A percentile compares a stretch with the other conserved stretches of the same genome.
These are phyloP conservation scores for Elanus axillaris DNA, from an alignment of 2,113 vertebrate genomes.

Conservation along the genomic window DNA sequence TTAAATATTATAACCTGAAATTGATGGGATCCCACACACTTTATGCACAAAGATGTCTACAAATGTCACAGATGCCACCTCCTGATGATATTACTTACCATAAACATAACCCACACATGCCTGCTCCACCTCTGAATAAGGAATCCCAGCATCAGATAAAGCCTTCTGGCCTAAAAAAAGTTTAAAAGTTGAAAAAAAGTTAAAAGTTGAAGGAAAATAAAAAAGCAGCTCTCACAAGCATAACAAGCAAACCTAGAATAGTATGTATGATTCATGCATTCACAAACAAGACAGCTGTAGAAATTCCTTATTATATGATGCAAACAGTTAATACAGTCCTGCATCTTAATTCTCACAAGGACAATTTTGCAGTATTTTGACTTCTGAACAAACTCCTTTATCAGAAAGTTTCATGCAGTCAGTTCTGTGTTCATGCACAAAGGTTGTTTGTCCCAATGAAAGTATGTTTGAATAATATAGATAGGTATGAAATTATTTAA, in stretches of 20 bases:
- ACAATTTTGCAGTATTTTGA: background rate
- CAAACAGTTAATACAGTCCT: background rate
- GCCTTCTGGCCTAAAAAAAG: slow-evolving; percentile 81
- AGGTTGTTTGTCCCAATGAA: background rate
- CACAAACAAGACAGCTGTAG: background rate
- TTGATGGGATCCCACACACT: background rate
- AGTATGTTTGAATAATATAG: background rate
- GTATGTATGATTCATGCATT: background rate
- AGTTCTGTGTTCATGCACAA: background rate
- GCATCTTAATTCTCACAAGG: background rate
- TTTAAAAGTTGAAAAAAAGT: background rate
- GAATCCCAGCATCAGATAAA: slow-evolving; percentile 86
- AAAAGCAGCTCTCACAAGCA: background rate
- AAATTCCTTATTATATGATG: background rate
- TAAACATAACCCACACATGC: slow-evolving; percentile 94
- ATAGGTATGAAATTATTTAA: background rate
- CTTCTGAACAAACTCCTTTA: background rate
- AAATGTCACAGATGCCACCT: background rate
- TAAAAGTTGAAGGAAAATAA: background rate
- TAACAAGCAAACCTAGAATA: background rate
- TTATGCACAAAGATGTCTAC: background rate
- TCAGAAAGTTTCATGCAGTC: background rate
- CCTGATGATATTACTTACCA: slow-evolving; percentile 71
- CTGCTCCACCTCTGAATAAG: slow-evolving; percentile 87
- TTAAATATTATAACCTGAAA: background rate